These are phyloP conservation scores for Teleogryllus oceanicus DNA, from an alignment of 2,888 invertebrate genomes.

Conservation along the genomic window DNA sequence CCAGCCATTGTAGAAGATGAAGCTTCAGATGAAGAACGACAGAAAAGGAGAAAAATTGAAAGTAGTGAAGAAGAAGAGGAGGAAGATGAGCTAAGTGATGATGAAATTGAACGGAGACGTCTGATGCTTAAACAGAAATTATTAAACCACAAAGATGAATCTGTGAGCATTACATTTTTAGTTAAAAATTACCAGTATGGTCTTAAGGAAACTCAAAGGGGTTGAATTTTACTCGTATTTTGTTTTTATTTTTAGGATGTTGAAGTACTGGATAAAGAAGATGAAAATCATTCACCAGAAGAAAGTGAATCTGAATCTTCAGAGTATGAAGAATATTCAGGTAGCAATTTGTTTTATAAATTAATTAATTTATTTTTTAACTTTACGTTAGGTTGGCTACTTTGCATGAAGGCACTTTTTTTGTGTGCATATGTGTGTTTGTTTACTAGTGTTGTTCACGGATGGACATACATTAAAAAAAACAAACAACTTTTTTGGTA, in stretches of 20 bases:
- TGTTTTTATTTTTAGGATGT: conserved; percentile 45
- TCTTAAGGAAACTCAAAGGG: too few relatives aligned
- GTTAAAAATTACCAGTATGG: neutral
- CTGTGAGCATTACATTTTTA: conserved; percentile 36
- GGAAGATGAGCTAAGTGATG: conserved; percentile 80
- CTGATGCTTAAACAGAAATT: conserved; percentile 64
- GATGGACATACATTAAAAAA: too few relatives aligned
- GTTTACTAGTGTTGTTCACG: too few relatives aligned
- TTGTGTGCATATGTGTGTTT: too few relatives aligned
- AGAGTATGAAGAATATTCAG: conserved; percentile 78
- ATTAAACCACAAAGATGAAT: conserved; percentile 65
- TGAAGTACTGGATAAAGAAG: conserved; percentile 70
- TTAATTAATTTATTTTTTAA: too few relatives aligned
- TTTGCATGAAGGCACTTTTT: too few relatives aligned
- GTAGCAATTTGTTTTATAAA: conserved; percentile 37
- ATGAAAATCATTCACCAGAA: conserved; percentile 55
- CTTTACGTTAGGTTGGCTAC: too few relatives aligned
- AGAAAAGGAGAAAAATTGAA: conserved; percentile 48
- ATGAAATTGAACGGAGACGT: conserved; percentile 79
- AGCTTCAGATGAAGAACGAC: conserved; percentile 48
- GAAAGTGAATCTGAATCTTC: conserved; percentile 64
- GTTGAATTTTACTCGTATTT: too few relatives aligned
- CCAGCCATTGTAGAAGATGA: conserved; percentile 64
- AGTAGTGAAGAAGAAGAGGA: conserved; percentile 60
- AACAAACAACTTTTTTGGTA: too few relatives aligned